Evolutionary conservation across 2,888 invertebrate species (phyloP).

Genomic region (Pseudococcus longispinus): DNA sequence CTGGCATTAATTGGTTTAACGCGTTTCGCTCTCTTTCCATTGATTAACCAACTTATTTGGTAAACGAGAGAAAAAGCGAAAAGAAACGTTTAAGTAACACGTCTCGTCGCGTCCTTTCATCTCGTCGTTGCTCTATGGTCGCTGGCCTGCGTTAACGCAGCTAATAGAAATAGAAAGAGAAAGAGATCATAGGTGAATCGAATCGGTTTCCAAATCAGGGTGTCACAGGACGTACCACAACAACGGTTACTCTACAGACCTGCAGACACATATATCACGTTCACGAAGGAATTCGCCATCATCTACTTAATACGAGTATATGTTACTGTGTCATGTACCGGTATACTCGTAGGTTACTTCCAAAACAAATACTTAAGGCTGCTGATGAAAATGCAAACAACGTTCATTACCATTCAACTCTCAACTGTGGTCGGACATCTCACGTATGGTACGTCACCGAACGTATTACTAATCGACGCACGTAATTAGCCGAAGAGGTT

Average conservation of each 20-base stretch:
- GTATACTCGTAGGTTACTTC: neutral
- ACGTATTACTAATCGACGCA: slow-evolving; percentile 4
- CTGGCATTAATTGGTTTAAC: neutral
- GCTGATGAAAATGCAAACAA: neutral
- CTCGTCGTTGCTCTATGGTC: neutral
- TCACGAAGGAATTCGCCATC: neutral
- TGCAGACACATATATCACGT: neutral
- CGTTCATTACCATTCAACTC: neutral
- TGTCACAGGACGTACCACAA: neutral
- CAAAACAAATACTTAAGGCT: neutral
- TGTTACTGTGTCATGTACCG: neutral
- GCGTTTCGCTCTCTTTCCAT: slow-evolving; percentile 33
- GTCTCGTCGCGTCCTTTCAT: neutral
- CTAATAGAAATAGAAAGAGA: neutral
- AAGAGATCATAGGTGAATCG: neutral
- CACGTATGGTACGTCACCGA: neutral
- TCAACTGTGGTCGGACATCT: neutral
- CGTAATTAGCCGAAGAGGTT: slow-evolving; percentile 29
- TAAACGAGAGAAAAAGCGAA: slow-evolving; percentile 18
- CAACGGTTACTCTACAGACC: neutral
- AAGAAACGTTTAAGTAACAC: neutral
- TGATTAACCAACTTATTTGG: slow-evolving; percentile 25
- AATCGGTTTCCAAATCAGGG: neutral
- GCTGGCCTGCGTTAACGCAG: neutral
- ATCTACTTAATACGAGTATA: neutral